phyloP scores from a whole-genome alignment of 2,888 invertebrate species.

The Himalopsyche anomala region DNA sequence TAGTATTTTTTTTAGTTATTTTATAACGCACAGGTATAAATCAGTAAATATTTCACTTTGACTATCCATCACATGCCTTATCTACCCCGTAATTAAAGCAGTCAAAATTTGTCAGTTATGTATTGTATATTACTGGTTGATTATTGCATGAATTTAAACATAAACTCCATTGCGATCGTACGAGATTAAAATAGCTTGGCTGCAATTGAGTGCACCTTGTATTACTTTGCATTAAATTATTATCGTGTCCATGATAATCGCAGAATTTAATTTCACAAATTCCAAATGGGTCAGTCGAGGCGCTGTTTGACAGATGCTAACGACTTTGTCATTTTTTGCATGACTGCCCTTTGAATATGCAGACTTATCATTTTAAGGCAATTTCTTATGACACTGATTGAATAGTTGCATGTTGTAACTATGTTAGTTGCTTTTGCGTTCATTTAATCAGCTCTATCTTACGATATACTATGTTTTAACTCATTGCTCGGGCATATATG shows the following conservation, averaged over 20 bases:
- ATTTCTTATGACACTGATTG: conserved; percentile 30
- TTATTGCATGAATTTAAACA: background rate
- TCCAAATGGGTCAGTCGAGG: conserved; percentile 31
- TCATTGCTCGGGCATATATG: no score
- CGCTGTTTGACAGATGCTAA: conserved; percentile 38
- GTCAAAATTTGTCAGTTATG: background rate
- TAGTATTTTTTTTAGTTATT: background rate
- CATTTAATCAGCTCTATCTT: background rate
- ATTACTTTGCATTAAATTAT: conserved; percentile 26
- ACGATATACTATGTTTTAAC: no score
- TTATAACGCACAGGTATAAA: background rate
- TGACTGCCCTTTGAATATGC: conserved; percentile 11
- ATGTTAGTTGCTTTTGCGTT: background rate
- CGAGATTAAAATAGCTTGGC: background rate
- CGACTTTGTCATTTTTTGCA: conserved; percentile 39
- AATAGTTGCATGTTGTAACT: background rate
- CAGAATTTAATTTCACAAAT: conserved; percentile 34
- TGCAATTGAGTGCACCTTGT: conserved; percentile 20
- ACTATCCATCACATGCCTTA: background rate
- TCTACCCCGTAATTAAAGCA: background rate
- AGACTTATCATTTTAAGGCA: background rate
- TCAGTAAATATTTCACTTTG: background rate
- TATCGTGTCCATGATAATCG: conserved; percentile 29
- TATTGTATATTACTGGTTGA: background rate
- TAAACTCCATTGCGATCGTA: background rate